Base-by-base conservation (phyloP, 1,140 invertebrate genomes). In the Procambarus clarkii region DNA sequence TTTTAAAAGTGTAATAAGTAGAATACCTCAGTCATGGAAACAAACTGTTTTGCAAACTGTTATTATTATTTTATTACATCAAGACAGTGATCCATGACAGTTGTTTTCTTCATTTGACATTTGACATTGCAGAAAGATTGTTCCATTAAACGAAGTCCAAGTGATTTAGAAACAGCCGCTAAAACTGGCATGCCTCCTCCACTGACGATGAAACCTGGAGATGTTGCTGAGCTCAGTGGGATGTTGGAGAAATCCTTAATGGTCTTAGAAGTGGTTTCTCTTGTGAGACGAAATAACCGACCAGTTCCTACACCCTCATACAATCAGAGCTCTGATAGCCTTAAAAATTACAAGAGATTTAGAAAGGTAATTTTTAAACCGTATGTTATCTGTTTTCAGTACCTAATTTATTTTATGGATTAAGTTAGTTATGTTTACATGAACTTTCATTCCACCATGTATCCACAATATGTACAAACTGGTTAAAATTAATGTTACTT, bases 301-400 rank as follows among this genome's bases (percentile, higher is more conserved):
- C 54, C 21, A 24, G 5, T 8, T 54, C 48, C 48, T 24, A 13
- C 24, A n/a, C n/a, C 9, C 46, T 13, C 3, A 15, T 48, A 58
- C 11, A 81, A 50, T 54, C 21, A 54, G 11, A 54, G 9, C 21
- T 24, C 4, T 81, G 48, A 48, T 54, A 24, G 54, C 9, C 79
- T 81, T 81, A n/a, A 54, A 24, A 81, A 81, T 58, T 81, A 54
- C 79, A 81, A 81, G 48, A 81, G 54, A 58, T 81, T 81, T 58
- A 81, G 79, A 81, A 81, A 81, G 79, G 79, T 81, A 79, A 21
- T 74, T 74, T 24, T 74, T 4, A 64, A 1, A 64, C 18, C 18
- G 60, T 64, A 9, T 64, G 21, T 34, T 5, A 34, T 24, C 34
- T 74, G 24, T 74, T 34, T 74, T 74, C 7, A 5, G 1, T 21